Evolutionary conservation across 2,888 invertebrate genomes (phyloP).

Genomic region (Agonopterix alstromeriana): DNA sequence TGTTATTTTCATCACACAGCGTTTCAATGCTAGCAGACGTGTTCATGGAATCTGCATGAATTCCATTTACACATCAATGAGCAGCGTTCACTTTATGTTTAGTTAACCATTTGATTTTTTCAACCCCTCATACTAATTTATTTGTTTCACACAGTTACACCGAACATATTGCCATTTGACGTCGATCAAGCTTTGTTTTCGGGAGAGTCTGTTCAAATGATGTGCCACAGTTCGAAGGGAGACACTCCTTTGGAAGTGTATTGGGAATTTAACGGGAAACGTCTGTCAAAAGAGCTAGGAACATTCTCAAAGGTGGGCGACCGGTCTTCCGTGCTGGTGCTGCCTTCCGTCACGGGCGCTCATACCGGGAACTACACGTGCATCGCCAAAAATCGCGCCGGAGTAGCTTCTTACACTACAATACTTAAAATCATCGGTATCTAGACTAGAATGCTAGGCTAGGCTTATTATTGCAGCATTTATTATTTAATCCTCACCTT

Average conservation of each 20-base stretch:
- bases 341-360: slow-evolving; percentile 65
- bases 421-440: slow-evolving; percentile 73
- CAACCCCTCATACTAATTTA: slow-evolving; percentile 21
- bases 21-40: slow-evolving; percentile 39
- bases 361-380: slow-evolving; percentile 79
- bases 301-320: slow-evolving; percentile 60
- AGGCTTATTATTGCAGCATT: slow-evolving; percentile 7
- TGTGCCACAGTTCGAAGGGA: slow-evolving; percentile 80
- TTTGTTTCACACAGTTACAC: slow-evolving; percentile 47
- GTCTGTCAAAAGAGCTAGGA: slow-evolving; percentile 62
- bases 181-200: slow-evolving; percentile 79
- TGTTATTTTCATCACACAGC: slow-evolving; percentile 28
- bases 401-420: slow-evolving; percentile 65
- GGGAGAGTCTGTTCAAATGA: slow-evolving; percentile 79
- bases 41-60: slow-evolving; percentile 57
- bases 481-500: slow-evolving; percentile 4
- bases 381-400: slow-evolving; percentile 72
- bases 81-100: slow-evolving; percentile 42
- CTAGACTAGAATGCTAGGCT: slow-evolving; percentile 7
- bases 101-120: slow-evolving; percentile 8
- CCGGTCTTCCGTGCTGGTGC: slow-evolving; percentile 65
- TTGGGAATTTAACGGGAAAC: slow-evolving; percentile 79
- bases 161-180: slow-evolving; percentile 80
- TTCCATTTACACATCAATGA: slow-evolving; percentile 40
- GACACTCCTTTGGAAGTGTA: slow-evolving; percentile 80